phyloP scores from a whole-genome alignment of 2,113 vertebrate genomes.

The Lycaon pictus region DNA sequence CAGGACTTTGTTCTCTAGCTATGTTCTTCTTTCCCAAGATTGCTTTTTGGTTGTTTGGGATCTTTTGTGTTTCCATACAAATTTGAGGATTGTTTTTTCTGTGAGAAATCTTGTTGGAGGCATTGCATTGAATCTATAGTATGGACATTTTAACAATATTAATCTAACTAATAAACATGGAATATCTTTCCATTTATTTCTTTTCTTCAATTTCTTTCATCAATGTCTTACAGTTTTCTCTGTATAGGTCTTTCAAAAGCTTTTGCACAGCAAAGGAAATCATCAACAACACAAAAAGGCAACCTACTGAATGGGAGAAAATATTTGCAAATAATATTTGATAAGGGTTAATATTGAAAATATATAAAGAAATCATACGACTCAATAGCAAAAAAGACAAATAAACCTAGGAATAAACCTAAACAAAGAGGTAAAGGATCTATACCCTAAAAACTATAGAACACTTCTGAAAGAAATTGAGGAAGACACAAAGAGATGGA shows the following conservation, averaged over 20 bases:
- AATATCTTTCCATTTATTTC: background rate
- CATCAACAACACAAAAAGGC: background rate
- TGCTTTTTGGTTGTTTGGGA: background rate
- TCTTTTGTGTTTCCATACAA: background rate
- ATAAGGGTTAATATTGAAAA: background rate
- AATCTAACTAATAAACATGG: background rate
- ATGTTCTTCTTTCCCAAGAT: background rate
- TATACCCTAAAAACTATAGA: no score
- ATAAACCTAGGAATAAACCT: background rate
- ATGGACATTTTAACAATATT: background rate
- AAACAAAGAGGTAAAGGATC: no score
- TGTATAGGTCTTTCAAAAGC: background rate
- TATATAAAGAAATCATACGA: background rate
- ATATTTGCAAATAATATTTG: background rate
- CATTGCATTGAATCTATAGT: background rate
- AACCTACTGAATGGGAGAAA: background rate
- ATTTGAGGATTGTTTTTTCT: background rate
- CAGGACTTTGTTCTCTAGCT: background rate
- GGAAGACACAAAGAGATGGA: no score
- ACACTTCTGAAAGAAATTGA: no score
- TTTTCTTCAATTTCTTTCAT: background rate
- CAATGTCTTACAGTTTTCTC: background rate
- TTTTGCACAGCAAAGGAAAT: background rate
- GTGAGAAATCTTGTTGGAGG: background rate
- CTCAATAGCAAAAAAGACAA: background rate